Conservation (phyloP, 92 coral and sea anemone species). For the Parazoanthus swiftii region DNA sequence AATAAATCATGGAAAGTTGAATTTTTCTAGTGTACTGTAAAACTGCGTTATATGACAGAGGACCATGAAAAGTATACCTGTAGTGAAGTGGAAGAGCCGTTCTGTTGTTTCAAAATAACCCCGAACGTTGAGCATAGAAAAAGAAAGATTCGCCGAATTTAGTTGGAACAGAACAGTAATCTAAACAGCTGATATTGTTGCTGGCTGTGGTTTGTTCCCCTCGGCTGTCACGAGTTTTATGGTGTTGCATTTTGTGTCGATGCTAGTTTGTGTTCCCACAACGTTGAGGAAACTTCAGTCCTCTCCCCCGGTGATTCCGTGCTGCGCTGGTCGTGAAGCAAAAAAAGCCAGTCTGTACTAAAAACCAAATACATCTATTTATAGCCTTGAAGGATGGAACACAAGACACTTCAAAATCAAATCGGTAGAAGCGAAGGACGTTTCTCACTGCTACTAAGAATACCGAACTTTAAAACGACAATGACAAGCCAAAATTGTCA, state of each 20-base stretch:
- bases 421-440: background rate
- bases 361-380: no score
- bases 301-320: background rate
- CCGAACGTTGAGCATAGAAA: background rate
- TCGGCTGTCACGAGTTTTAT: no score
- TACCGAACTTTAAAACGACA: no score
- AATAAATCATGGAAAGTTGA: conserved; percentile 3
- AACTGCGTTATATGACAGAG: background rate
- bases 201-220: no score
- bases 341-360: no score
- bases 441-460: background rate
- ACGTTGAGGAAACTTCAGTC: no score
- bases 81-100: background rate
- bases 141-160: background rate
- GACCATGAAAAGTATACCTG: background rate
- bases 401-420: background rate
- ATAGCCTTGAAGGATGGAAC: background rate
- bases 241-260: no score
- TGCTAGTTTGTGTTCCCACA: no score
- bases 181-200: background rate
- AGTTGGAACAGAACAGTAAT: background rate
- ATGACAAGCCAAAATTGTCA: no score
- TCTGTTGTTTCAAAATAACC: background rate
- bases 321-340: background rate
- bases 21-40: background rate